Evolutionary conservation across 2,113 vertebrate genomes (phyloP).

Genomic region (Zapus hudsonius): DNA sequence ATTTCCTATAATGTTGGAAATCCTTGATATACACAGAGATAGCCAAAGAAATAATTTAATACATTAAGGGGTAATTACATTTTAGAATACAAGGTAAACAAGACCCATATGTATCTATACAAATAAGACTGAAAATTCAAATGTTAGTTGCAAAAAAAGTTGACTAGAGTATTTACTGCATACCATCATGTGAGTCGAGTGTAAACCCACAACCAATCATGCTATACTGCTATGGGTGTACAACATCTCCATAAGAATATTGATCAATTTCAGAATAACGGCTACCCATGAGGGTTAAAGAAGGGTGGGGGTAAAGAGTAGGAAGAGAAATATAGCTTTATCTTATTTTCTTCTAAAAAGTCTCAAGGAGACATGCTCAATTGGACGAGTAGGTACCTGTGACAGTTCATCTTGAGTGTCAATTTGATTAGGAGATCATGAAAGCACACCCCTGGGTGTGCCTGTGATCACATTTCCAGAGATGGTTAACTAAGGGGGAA

Average conservation of each 20-base stretch:
- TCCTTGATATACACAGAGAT: neutral
- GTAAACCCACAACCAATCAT: constrained; percentile 33
- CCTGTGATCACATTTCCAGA: neutral
- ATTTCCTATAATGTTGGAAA: neutral
- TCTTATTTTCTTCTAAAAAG: constrained; percentile 31
- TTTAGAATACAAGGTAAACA: neutral
- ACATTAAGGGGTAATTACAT: neutral
- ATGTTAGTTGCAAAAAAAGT: too few relatives aligned
- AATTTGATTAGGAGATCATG: neutral
- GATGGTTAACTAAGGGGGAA: neutral
- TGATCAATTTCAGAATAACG: neutral
- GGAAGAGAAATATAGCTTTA: neutral
- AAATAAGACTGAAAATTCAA: too few relatives aligned
- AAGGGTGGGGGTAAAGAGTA: neutral
- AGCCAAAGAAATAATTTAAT: neutral
- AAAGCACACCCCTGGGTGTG: neutral
- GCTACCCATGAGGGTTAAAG: neutral
- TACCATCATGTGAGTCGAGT: neutral
- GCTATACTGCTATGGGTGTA: neutral
- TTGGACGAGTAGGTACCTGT: neutral
- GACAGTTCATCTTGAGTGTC: neutral
- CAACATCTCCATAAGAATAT: neutral
- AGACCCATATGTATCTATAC: too few relatives aligned
- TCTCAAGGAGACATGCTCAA: constrained; percentile 25
- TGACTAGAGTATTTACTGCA: neutral